Conservation (phyloP, 1,140 invertebrate genomes). For the Hetaerina americana region DNA sequence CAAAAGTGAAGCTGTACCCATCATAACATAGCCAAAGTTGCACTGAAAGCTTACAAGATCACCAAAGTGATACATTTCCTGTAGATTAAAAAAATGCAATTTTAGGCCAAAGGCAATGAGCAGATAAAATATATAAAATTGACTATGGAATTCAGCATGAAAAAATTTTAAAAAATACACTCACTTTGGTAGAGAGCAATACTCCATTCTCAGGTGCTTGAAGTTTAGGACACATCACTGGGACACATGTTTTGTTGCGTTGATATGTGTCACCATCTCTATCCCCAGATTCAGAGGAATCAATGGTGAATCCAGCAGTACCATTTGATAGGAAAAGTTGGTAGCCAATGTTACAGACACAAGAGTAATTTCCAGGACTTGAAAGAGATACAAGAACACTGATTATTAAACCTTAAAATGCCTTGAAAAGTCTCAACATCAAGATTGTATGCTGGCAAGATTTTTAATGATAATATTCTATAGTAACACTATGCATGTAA, state of each 20-base stretch:
- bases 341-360: conserved; percentile 83
- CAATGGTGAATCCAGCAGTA: conserved; percentile 77
- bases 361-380: conserved; percentile 72
- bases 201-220: conserved; percentile 78
- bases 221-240: conserved; percentile 74
- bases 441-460: too few species aligned
- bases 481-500: too few species aligned
- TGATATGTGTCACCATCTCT: conserved; percentile 79
- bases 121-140: neutral
- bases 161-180: neutral
- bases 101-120: neutral
- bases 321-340: conserved; percentile 82
- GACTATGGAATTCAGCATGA: neutral
- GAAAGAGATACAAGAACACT: conserved; percentile 16
- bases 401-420: too few species aligned
- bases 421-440: too few species aligned
- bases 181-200: conserved; percentile 62
- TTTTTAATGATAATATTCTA: too few species aligned
- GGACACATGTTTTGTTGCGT: conserved; percentile 90
- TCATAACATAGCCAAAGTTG: conserved; percentile 87
- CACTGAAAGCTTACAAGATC: conserved; percentile 87
- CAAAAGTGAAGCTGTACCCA: conserved; percentile 65
- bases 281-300: conserved; percentile 68
- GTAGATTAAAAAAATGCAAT: conserved; percentile 13
- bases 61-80: conserved; percentile 71